Base-by-base conservation (phyloP, 2,888 invertebrate genomes). In the Macrostomum cliftonense region DNA sequence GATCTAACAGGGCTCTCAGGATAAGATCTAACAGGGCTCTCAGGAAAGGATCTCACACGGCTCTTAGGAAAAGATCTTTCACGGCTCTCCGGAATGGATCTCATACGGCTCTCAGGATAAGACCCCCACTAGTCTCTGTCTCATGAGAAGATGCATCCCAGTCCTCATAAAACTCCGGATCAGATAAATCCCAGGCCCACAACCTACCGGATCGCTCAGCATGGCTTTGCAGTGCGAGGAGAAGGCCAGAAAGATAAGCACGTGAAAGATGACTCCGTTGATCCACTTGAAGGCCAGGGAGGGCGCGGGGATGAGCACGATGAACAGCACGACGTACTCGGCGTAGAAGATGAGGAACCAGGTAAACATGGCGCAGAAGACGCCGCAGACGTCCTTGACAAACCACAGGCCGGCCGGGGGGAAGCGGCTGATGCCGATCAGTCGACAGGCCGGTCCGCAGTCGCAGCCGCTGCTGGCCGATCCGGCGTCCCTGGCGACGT, bases 191-290 rank as follows among this genome's bases (percentile, higher is more conserved):
- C n/a, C n/a, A n/a, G n/a, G n/a, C n/a, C n/a, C n/a, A n/a, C n/a
- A n/a, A n/a, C 82, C 80, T 62, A 82, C 86, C 5, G 87, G 87
- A 73, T 87, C 86, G 16, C 83, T 81, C 57, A 83, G 76, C 61
- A 85, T 84, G 2, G 86, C 83, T 63, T 81, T 77, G 14, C 81
- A 62, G 68, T 87, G 87, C 9, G 85, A 77, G 70, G 81, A 76
- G 46, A 78, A 71, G 46, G 84, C 73, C 50, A 86, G 68, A 60
- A 83, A 76, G 47, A 83, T 74, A 16, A 85, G 71, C 2, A 79
- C 77, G 63, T 85, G 83, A 71, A 85, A 87, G 46, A 79, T 67
- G 37, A 83, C 74, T 2, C 80, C 81, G 68, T 86, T 81, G 55
- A 83, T 53, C 44, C 61, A 51, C 46, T 58, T 61, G 55, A 62